Percentiles rank a stretch among this genome's conserved stretches.
These are phyloP conservation scores for Cephus sareptanus DNA, from an alignment of 2,888 invertebrate species.

Conservation along the genomic window DNA sequence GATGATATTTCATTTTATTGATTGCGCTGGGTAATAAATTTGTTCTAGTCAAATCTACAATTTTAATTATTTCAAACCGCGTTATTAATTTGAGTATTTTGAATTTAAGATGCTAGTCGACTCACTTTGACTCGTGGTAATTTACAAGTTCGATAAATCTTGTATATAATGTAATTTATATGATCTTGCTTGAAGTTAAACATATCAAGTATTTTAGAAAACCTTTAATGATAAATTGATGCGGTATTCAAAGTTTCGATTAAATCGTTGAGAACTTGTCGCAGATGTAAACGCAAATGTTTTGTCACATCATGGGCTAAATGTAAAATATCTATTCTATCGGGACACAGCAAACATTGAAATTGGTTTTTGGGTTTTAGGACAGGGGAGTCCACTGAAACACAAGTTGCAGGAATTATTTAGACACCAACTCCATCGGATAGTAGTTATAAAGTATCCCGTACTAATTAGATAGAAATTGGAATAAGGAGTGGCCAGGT, in stretches of 20 bases:
- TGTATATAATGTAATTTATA: background rate
- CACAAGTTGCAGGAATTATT: slow-evolving; percentile 47
- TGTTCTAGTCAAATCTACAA: background rate
- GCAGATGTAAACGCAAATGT: slow-evolving; percentile 29
- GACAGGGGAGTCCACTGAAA: slow-evolving; percentile 47
- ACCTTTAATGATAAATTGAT: background rate
- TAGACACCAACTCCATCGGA: slow-evolving; percentile 33
- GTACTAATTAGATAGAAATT: background rate
- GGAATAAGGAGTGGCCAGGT: background rate
- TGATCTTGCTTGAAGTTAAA: background rate
- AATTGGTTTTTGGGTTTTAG: slow-evolving; percentile 51
- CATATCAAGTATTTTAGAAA: background rate
- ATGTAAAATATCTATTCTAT: slow-evolving; percentile 59
- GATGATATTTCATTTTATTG: background rate
- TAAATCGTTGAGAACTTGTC: background rate
- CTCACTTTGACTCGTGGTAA: background rate
- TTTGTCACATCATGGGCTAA: slow-evolving; percentile 58
- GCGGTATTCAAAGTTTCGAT: background rate
- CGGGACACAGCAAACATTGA: slow-evolving; percentile 62
- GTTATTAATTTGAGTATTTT: background rate
- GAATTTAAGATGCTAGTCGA: background rate
- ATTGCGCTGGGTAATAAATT: background rate
- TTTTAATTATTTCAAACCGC: background rate
- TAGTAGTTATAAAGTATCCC: slow-evolving; percentile 7
- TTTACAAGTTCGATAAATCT: background rate